Percentiles rank a stretch among this genome's conserved stretches.
These are phyloP conservation scores for Podarcis lilfordi DNA, from an alignment of 2,797 vertebrate genomes.

Conservation along the genomic window DNA sequence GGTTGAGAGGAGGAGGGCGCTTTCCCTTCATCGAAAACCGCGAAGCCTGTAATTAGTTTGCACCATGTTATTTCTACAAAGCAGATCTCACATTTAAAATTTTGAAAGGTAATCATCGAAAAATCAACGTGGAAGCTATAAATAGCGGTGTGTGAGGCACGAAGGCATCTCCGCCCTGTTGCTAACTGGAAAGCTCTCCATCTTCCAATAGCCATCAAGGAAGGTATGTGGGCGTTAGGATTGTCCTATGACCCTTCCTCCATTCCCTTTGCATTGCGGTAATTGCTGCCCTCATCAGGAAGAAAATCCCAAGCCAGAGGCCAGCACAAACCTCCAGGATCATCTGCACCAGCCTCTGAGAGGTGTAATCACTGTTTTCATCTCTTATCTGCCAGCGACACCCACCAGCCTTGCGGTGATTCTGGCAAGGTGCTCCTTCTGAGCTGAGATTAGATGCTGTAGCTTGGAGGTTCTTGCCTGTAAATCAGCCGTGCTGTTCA, in stretches of 20 bases:
- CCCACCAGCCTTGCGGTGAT: constrained; percentile 25
- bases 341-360: constrained; percentile 22
- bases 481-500: constrained; percentile 26
- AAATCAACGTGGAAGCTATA: constrained; percentile 34
- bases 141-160: constrained; percentile 7
- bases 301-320: constrained; percentile 32
- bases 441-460: constrained; percentile 25
- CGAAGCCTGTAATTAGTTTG: constrained; percentile 57
- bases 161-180: background rate
- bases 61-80: constrained; percentile 54
- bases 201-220: constrained; percentile 20
- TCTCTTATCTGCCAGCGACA: constrained; percentile 34
- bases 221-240: background rate
- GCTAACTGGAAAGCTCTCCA: constrained; percentile 13
- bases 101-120: constrained; percentile 53
- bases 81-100: constrained; percentile 48
- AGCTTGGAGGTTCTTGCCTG: constrained; percentile 11
- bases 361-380: constrained; percentile 52
- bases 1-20: background rate
- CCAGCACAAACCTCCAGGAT: constrained; percentile 18
- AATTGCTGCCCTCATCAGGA: constrained; percentile 47
- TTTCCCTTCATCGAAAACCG: background rate
- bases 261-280: background rate
- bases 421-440: constrained; percentile 23
- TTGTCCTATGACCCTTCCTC: constrained; percentile 38